Conservation (phyloP, 2,113 vertebrate species). For the Spea multiplicata region DNA sequence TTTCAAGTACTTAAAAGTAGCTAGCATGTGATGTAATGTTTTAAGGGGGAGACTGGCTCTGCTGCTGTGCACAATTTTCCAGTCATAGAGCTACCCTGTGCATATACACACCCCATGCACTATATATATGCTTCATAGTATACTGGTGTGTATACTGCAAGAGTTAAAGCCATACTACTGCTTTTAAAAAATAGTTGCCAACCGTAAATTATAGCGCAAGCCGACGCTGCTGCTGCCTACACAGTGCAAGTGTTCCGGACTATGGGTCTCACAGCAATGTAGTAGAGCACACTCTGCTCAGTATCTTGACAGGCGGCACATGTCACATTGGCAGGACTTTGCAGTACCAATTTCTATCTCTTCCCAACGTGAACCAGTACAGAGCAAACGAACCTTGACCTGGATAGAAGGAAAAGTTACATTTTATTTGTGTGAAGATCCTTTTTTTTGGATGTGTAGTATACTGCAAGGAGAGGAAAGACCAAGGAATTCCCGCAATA, state of each 20-base stretch:
- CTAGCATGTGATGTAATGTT: background rate
- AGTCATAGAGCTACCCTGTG: no score
- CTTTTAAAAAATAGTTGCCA: no score
- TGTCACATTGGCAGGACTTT: slow-evolving; percentile 77
- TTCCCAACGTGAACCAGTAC: slow-evolving; percentile 63
- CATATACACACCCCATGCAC: no score
- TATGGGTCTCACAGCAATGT: slow-evolving; percentile 53
- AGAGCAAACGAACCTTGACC: slow-evolving; percentile 80
- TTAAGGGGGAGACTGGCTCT: background rate
- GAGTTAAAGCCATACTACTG: no score
- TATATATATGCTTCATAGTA: no score
- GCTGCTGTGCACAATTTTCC: background rate
- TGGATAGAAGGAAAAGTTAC: slow-evolving; percentile 46
- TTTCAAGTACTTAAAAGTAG: background rate
- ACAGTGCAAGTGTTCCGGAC: no score
- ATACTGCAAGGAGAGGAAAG: no score
- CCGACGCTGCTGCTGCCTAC: no score
- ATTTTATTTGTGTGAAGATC: background rate
- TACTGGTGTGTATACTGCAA: no score
- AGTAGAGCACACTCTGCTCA: slow-evolving; percentile 59
- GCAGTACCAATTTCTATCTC: slow-evolving; percentile 79
- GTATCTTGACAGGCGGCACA: slow-evolving; percentile 81
- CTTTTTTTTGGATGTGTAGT: no score
- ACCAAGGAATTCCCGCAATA: no score
- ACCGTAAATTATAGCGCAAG: no score